These are phyloP conservation scores for Chironomus striatipennis DNA, from an alignment of 1,140 invertebrate genomes.

Conservation along the genomic window DNA sequence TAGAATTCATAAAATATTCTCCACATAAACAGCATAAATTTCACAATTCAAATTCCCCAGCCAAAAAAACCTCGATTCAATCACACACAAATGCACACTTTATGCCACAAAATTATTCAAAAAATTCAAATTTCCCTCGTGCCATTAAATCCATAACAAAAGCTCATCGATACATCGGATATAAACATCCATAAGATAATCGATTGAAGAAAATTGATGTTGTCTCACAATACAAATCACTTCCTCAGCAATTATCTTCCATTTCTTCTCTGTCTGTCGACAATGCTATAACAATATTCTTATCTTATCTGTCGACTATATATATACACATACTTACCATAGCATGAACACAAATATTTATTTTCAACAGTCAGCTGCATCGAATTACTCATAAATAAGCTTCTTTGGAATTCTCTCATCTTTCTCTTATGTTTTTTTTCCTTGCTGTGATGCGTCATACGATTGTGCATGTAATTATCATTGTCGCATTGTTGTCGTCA, in stretches of 20 bases:
- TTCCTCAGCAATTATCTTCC: not conserved
- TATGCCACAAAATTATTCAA: too few relatives aligned
- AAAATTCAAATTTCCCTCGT: too few relatives aligned
- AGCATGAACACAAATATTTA: not conserved
- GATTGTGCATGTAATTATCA: not conserved
- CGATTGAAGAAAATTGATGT: not conserved
- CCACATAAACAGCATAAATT: too few relatives aligned
- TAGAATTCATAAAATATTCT: too few relatives aligned
- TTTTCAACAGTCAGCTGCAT: constrained; percentile 1
- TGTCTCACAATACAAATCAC: not conserved
- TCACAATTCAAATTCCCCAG: too few relatives aligned
- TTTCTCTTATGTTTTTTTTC: not conserved
- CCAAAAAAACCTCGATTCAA: too few relatives aligned
- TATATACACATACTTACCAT: not conserved
- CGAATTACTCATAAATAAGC: constrained; percentile 8
- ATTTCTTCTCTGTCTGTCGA: not conserved
- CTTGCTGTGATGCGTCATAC: not conserved
- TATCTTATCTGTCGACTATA: not conserved
- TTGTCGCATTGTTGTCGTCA: not conserved
- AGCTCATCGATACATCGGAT: too few relatives aligned
- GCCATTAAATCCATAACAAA: too few relatives aligned
- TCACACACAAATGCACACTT: too few relatives aligned
- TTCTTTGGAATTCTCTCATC: not conserved
- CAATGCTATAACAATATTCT: not conserved
- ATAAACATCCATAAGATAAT: not conserved